These are phyloP conservation scores for Apoderus coryli DNA, from an alignment of 2,888 invertebrate genomes.

Conservation along the genomic window DNA sequence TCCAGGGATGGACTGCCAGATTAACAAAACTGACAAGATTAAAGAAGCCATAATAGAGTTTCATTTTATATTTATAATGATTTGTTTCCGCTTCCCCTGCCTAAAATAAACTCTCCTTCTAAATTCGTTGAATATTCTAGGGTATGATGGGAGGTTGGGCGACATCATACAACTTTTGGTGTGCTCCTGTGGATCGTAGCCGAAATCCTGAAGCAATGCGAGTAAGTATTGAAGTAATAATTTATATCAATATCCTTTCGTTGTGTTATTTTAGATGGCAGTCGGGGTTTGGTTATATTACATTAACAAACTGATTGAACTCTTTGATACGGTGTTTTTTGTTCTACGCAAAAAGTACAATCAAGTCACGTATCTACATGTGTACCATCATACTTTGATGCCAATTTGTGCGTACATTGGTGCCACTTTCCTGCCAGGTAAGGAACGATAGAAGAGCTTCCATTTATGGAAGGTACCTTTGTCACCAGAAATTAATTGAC, in stretches of 20 bases:
- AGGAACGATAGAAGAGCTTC: slow-evolving; percentile 18
- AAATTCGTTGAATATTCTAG: too few species aligned
- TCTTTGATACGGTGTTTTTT: slow-evolving; percentile 48
- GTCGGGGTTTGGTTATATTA: slow-evolving; percentile 36
- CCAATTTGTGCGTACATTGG: slow-evolving; percentile 41
- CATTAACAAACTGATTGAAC: slow-evolving; percentile 39
- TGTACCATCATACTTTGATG: slow-evolving; percentile 51
- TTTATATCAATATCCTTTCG: too few species aligned
- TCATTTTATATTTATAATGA: too few species aligned
- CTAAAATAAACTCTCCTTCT: too few species aligned
- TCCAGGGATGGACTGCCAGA: too few species aligned
- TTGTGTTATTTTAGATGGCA: slow-evolving; percentile 24
- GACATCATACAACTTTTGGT: slow-evolving; percentile 50
- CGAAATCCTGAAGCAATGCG: slow-evolving; percentile 39
- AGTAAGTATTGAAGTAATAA: too few species aligned
- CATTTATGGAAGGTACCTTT: too few species aligned
- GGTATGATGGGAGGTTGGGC: slow-evolving; percentile 30
- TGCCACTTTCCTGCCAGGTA: slow-evolving; percentile 39
- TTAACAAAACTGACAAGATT: too few species aligned
- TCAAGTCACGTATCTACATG: slow-evolving; percentile 51
- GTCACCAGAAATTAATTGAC: too few species aligned
- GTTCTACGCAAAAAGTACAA: slow-evolving; percentile 51
- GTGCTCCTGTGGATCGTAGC: slow-evolving; percentile 55
- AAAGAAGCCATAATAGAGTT: too few species aligned
- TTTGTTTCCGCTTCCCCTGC: too few species aligned